Base-by-base conservation (phyloP, 2,888 invertebrate genomes). In the Volucella inanis region DNA sequence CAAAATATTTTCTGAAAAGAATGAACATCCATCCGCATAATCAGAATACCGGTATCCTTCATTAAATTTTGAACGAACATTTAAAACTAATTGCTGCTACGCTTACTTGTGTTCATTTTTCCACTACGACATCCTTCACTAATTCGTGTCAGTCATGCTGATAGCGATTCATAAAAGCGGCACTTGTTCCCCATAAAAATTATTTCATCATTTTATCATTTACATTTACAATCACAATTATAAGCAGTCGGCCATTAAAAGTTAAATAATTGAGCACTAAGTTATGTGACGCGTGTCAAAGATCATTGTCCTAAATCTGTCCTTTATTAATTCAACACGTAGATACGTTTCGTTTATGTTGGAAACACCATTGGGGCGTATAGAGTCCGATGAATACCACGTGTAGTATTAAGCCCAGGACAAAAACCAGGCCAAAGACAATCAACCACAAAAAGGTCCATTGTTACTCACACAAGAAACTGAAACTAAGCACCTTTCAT, bases 221-320 rank as follows among this genome's bases (percentile, higher is more conserved):
- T 31, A 31, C 31, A 31, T 31, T 31, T 31, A 31, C 31, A 31
- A 31, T 31, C 22, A 22, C 55, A 59, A 22, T 39, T 31, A 18
- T 41, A 41, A 50, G 14, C 14, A 49, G 41, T 11, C 14, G 41
- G 11, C 49, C 41, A 52, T 61, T 52, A 76, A 76, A 76, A 61
- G 45, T 76, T 76, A 61, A 76, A 68, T 65, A 59, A 76, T 45
- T 67, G 45, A 76, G 50, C 52, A 55, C 49, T 39, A 31, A 54
- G 74, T 64, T 64, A 55, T 47, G 41, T 62, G 74, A 55, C 55
- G 55, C 18, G 55, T 57, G 57, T 65, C 55, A 55, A 65, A 47
- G 50, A 67, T 59, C 75, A 67, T 59, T 43, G 38, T 59, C 45
- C 67, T 52, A 65, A 75, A 65, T 50, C 49, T 50, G 43, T 43